A percentile compares a stretch with the other conserved stretches of the same genome.
These are phyloP conservation scores for Otus scops DNA, from an alignment of 2,797 vertebrate genomes.

Conservation along the genomic window DNA sequence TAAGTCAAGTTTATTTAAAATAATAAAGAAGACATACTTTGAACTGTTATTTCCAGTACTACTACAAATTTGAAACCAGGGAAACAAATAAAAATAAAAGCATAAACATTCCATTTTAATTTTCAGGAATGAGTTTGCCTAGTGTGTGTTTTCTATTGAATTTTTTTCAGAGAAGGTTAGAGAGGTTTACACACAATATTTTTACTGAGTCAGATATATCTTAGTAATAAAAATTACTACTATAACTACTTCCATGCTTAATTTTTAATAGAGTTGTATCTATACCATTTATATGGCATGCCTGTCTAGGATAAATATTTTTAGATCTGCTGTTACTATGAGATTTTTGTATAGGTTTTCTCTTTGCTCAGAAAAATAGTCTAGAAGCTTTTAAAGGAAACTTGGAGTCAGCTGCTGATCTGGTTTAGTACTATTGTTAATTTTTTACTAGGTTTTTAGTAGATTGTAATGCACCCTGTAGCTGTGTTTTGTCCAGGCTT, in stretches of 20 bases:
- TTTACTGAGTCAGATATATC: background rate
- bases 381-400: background rate
- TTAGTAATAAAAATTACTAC: background rate
- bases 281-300: background rate
- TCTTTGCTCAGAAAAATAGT: background rate
- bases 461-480: background rate
- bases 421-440: background rate
- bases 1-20: background rate
- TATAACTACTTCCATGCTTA: background rate
- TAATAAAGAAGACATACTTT: background rate
- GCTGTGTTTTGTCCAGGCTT: background rate
- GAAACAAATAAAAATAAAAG: background rate
- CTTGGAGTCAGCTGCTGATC: background rate
- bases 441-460: background rate
- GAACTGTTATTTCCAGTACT: background rate
- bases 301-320: background rate
- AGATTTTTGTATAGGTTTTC: background rate
- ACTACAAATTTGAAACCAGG: background rate
- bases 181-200: background rate
- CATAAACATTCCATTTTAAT: background rate
- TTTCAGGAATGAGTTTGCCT: background rate
- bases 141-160: background rate
- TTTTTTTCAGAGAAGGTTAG: background rate
- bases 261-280: background rate
- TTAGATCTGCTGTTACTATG: background rate